These are phyloP conservation scores for Drosophila oshimai DNA, from an alignment of 1,140 invertebrate species.

Conservation along the genomic window DNA sequence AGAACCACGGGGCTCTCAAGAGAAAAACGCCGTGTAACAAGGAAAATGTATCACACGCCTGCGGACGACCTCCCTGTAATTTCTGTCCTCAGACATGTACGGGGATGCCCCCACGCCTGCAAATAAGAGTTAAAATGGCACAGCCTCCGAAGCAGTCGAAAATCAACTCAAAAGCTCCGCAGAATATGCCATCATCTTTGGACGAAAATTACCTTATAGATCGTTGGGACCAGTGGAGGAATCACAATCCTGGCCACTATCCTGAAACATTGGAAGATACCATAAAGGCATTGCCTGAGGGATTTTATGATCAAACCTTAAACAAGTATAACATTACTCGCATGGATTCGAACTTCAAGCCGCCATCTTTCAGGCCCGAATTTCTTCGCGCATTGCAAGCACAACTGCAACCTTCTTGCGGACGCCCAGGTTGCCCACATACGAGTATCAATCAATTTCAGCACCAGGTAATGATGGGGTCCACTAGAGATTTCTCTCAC, in stretches of 20 bases:
- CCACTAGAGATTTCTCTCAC: background rate
- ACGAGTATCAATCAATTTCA: background rate
- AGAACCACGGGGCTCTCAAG: constrained; percentile 1
- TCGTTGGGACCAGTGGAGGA: background rate
- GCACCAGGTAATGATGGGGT: background rate
- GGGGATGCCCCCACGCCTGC: background rate
- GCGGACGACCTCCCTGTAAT: background rate
- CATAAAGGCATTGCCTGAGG: background rate
- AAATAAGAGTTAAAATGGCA: background rate
- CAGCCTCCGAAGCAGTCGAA: background rate
- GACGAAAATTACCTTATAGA: background rate
- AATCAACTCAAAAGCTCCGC: background rate
- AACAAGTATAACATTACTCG: constrained; percentile 31
- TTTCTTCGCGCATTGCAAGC: background rate
- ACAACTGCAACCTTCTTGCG: background rate
- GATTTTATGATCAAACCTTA: constrained; percentile 39
- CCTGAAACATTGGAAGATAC: background rate
- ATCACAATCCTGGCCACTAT: background rate
- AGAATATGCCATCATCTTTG: background rate
- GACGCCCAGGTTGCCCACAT: background rate
- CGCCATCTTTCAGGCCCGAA: background rate
- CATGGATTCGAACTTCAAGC: constrained; percentile 23
- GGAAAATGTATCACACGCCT: background rate
- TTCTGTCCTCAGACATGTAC: background rate
- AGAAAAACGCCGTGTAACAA: constrained; percentile 9